Evolutionary conservation across 2,888 invertebrate species (phyloP).

Genomic region (Autographa pulchrina): DNA sequence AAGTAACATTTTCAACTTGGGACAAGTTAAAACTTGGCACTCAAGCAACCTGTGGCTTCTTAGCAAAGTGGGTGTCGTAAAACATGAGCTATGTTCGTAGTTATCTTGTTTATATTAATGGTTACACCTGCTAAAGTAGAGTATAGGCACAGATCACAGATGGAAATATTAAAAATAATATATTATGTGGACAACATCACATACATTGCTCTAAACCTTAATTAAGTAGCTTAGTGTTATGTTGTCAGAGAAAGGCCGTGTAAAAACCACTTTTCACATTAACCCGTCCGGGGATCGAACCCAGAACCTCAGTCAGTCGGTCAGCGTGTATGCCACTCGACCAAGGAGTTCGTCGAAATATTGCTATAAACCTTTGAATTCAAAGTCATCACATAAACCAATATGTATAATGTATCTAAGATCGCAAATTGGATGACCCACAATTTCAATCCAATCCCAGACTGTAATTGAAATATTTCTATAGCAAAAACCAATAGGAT

Average conservation of each 20-base stretch:
- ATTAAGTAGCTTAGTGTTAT: too few species aligned
- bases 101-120: slow-evolving; percentile 21
- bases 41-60: slow-evolving; percentile 41
- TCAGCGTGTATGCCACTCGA: too few species aligned
- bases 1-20: slow-evolving; percentile 19
- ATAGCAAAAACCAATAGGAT: slow-evolving; percentile 1
- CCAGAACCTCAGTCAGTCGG: too few species aligned
- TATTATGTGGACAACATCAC: too few species aligned
- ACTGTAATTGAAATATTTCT: slow-evolving; percentile 7
- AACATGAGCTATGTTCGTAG: slow-evolving; percentile 27
- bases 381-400: not conserved
- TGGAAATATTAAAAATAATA: not conserved
- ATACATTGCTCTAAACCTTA: too few species aligned
- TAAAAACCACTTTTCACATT: too few species aligned
- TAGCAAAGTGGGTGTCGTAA: slow-evolving; percentile 34
- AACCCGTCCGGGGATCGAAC: too few species aligned
- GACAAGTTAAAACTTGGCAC: slow-evolving; percentile 41
- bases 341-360: too few species aligned
- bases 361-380: not conserved
- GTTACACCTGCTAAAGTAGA: slow-evolving; percentile 31
- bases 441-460: slow-evolving; percentile 8
- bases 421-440: not conserved
- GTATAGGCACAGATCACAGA: not conserved
- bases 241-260: too few species aligned
- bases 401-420: not conserved